These are phyloP conservation scores for Emydocephalus ijimae DNA, from an alignment of 2,113 vertebrate genomes.

Conservation along the genomic window DNA sequence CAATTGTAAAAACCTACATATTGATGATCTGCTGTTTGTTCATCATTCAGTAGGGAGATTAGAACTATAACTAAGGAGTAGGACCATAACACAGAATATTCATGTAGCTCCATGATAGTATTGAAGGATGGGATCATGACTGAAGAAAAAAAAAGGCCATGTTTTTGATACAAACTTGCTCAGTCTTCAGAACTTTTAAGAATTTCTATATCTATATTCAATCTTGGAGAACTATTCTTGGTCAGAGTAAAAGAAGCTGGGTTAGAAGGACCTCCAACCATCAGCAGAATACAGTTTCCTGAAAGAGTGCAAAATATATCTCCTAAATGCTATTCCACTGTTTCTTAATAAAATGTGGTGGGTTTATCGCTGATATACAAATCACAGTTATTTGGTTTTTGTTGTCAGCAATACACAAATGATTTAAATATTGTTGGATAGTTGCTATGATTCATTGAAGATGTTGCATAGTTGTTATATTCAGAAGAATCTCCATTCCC, in stretches of 20 bases:
- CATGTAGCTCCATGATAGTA: not conserved
- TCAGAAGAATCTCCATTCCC: not conserved
- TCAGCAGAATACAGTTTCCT: not conserved
- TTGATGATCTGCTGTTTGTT: not conserved
- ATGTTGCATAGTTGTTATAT: slow-evolving; percentile 49
- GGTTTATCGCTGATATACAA: not conserved
- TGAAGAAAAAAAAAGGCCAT: not conserved
- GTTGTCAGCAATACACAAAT: not conserved
- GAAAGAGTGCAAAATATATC: not conserved
- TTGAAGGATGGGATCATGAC: too few species aligned
- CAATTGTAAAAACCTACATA: not conserved
- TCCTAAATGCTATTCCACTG: not conserved
- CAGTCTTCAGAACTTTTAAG: not conserved
- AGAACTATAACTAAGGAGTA: not conserved
- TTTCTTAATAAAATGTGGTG: not conserved
- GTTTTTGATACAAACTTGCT: not conserved
- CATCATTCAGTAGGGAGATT: not conserved
- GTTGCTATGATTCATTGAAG: not conserved
- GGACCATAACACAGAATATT: not conserved
- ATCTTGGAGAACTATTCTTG: not conserved
- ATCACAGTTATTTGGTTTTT: not conserved
- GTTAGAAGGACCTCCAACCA: not conserved
- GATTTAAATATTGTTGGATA: not conserved
- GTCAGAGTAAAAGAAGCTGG: too few species aligned
- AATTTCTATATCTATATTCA: not conserved